Evolutionary conservation across 92 coral and sea anemone genomes (phyloP), one percentile per base, ranked within the genome.

Genomic region (Phymanthus crucifer): DNA sequence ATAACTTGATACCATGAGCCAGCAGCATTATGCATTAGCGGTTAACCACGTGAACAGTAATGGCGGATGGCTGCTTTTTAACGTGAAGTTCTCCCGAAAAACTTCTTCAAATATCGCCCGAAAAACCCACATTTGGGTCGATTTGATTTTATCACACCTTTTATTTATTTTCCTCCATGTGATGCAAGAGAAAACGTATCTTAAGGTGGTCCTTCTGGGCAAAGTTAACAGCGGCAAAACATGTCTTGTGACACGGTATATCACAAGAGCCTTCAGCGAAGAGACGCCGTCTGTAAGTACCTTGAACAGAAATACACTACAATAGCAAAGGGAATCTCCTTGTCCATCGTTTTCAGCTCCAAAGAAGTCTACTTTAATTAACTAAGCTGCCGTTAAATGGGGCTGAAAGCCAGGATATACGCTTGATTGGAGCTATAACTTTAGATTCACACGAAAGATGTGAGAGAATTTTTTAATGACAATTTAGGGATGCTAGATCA

Each of bases 221-320:
- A 96, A 93, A 91, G 99, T 96, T 21, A 93, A 96, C 89, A 96
- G 99, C 70, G 99, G 99, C 12, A 96, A 96, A 72, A 96, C 99
- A 33, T 96, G 99, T 74, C 86, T 96, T 26, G 99, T 96, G 27
- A 96, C 99, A 7, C 91, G 99, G 36, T 96, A 93, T 78, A 96
- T 96, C 23, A 96, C 99, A 10, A 87, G 97, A 47, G 88, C 98
- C 26, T 96, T 93, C 77, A 91, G 99, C 79, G 98, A 94, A 46
- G 99, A 96, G 80, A 94, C 97, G 29, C 99, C 99, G 47, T 93
- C 98, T 74, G 99, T 92, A 79, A 83, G 96, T 77, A 58, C 56
- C 33, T 18, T 52, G 1, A 50, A 8, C 16, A 29, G 50, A 54
- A 17, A 24, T 61, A 61, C 35, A 61, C 17, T 12, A 24, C 12